Conservation (phyloP, 2,113 vertebrate genomes). For the Balaenoptera acutorostrata region DNA sequence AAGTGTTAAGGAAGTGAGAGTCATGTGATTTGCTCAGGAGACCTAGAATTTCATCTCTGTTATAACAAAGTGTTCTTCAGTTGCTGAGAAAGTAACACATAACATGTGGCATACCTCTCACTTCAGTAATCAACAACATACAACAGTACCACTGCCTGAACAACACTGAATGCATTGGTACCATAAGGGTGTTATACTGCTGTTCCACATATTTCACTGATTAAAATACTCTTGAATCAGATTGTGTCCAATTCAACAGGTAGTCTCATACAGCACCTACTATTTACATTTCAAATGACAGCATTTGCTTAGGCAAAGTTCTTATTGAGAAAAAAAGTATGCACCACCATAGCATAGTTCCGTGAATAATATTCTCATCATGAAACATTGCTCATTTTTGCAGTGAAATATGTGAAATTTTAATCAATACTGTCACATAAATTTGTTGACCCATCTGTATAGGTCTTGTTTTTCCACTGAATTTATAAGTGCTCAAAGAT, state of each 20-base stretch:
- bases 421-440: background rate
- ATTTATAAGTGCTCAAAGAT: background rate
- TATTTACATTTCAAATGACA: background rate
- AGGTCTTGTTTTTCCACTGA: background rate
- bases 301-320: background rate
- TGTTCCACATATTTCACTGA: background rate
- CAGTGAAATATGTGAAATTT: background rate
- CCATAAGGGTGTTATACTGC: background rate
- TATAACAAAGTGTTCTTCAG: constrained; percentile 30
- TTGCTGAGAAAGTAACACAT: constrained; percentile 29
- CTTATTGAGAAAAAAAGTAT: background rate
- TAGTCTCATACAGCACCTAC: background rate
- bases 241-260: background rate
- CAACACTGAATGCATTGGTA: background rate
- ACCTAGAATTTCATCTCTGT: background rate
- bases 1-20: constrained; percentile 54
- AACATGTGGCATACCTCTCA: background rate
- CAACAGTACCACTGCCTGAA: background rate
- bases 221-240: background rate
- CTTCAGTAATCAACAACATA: background rate
- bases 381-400: background rate
- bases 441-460: background rate
- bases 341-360: background rate
- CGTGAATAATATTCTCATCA: background rate
- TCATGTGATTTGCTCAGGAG: constrained; percentile 13